phyloP scores from a whole-genome alignment of 2,113 vertebrate species.

The Buteo buteo region DNA sequence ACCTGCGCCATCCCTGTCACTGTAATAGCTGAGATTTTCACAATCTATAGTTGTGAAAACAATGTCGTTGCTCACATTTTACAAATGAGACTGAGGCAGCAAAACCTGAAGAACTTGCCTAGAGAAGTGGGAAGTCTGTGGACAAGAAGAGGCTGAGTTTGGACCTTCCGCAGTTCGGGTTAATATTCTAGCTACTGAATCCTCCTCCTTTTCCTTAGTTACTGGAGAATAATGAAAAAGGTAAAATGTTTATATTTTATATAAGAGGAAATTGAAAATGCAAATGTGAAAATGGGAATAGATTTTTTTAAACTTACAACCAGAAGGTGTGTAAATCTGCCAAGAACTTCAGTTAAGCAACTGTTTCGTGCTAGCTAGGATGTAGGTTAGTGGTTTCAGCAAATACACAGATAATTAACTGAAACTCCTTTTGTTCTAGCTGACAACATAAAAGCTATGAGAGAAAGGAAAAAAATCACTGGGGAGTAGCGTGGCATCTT shows the following conservation, averaged over 20 bases:
- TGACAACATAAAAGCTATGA: slow-evolving; percentile 2
- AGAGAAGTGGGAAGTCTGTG: not conserved
- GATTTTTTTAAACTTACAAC: not conserved
- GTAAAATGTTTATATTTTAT: not conserved
- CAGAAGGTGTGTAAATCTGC: slow-evolving; percentile 39
- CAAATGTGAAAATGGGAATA: not conserved
- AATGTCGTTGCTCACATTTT: not conserved
- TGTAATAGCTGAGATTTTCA: not conserved
- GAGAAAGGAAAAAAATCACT: not conserved
- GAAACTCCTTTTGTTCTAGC: slow-evolving; percentile 43
- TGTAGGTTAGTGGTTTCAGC: slow-evolving; percentile 46
- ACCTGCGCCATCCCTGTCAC: not conserved
- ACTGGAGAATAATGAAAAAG: not conserved
- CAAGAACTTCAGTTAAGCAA: slow-evolving; percentile 23
- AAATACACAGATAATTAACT: slow-evolving; percentile 40
- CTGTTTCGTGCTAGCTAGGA: not conserved
- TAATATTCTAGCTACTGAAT: not conserved
- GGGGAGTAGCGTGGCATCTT: not conserved
- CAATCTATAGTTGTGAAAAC: not conserved
- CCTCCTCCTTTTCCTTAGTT: not conserved
- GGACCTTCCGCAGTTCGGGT: not conserved
- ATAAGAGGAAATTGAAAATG: not conserved
- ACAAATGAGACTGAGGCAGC: not conserved
- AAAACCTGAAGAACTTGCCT: not conserved
- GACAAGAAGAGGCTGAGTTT: not conserved